Conservation (phyloP, 2,113 vertebrate species). For the Pseudorhombus dupliciocellatus region DNA sequence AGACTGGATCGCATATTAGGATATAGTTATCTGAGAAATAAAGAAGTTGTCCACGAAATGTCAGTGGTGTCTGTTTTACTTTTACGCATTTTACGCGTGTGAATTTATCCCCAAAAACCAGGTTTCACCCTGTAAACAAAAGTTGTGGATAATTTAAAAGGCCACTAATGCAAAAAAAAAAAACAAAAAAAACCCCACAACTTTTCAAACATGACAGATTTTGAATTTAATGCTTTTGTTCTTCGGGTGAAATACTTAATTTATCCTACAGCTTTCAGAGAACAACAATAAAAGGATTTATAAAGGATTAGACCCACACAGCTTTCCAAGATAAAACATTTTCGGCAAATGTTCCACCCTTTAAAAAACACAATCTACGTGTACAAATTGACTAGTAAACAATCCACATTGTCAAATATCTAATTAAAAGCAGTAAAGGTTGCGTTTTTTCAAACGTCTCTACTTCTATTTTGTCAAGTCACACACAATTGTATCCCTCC, state of each 20-base stretch:
- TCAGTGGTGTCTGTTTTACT: conserved; percentile 21
- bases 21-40: conserved; percentile 64
- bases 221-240: neutral
- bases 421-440: conserved; percentile 38
- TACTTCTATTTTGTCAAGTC: conserved; percentile 67
- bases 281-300: neutral
- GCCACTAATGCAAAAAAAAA: neutral
- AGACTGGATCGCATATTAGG: conserved; percentile 75
- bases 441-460: conserved; percentile 55
- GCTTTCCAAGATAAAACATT: neutral
- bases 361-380: neutral
- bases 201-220: conserved; percentile 4
- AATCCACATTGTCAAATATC: conserved; percentile 32
- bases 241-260: neutral
- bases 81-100: neutral
- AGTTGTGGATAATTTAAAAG: neutral
- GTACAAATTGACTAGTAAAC: conserved; percentile 1
- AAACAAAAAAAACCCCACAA: no score
- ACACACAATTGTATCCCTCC: conserved; percentile 67
- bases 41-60: conserved; percentile 45
- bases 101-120: no score
- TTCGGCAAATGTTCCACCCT: neutral
- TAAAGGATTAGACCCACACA: neutral
- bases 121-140: no score
- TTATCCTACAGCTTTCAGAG: neutral